Evolutionary conservation across 1,140 invertebrate species (phyloP), one percentile per base, ranked within the genome.

Genomic region (Periplaneta americana): DNA sequence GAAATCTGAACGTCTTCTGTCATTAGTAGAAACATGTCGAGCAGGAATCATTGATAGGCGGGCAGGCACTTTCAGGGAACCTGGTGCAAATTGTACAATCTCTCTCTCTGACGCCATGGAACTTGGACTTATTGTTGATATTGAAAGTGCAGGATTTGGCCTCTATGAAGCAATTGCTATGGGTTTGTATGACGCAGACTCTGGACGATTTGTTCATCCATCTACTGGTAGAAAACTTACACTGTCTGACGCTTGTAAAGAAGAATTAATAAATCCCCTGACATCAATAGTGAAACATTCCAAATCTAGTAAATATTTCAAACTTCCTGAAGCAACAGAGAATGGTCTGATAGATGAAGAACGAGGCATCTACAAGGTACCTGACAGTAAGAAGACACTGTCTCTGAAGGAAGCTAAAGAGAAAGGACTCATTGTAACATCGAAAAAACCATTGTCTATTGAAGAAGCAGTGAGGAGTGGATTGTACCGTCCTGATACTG

Each of bases 101-200:
- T 88, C 93, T 34, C 86, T 96, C 8, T 92, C 92, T 22, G 91
- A 93, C 84, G 96, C 96, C 4, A 88, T 97, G 83, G 92, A 93
- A 75, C 86, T 93, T 84, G 95, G 95, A 22, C 90, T 95, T 36
- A 95, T 97, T 84, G 91, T 97, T 22, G 96, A 97, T 85, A 96
- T 96, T 83, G 96, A 97, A 89, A 94, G 92, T 80, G 92, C 93
- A 33, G 92, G 93, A 78, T 96, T 96, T 85, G 93, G 93, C 39
- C 87, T 99, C 4, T 95, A 97, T 84, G 96, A 98, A 86, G 92
- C 94, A 17, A 87, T 98, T 39, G 89, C 92, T 75, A 95, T 96
- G 92, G 94, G 95, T 82, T 91, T 98, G 83, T 97, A 96, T 86
- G 92, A 96, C 84, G 86, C 91, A 4, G 88, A 91, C 34, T 92